Conservation (phyloP, 1,140 invertebrate genomes). For the Leptinotarsa undecemlineata region DNA sequence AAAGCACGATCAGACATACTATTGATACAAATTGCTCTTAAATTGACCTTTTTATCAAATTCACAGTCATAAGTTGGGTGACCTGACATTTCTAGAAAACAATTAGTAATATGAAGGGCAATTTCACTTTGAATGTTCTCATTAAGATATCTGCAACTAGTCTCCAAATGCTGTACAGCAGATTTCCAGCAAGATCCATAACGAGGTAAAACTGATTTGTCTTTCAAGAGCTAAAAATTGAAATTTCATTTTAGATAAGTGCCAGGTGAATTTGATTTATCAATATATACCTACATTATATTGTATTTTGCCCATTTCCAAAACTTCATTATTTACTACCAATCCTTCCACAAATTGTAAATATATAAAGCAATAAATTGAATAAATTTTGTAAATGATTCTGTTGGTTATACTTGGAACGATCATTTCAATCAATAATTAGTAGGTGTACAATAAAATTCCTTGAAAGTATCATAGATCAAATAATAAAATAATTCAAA, state of each 20-base stretch:
- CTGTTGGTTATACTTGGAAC: too few relatives aligned
- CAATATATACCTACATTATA: background rate
- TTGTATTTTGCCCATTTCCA: background rate
- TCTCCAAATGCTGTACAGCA: constrained; percentile 60
- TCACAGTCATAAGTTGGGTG: constrained; percentile 61
- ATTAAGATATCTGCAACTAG: constrained; percentile 62
- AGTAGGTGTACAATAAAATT: too few relatives aligned
- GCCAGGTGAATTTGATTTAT: background rate
- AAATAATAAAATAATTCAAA: too few relatives aligned
- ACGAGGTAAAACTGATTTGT: constrained; percentile 55
- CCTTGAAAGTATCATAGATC: too few relatives aligned
- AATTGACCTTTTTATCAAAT: constrained; percentile 49
- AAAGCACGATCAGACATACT: constrained; percentile 64
- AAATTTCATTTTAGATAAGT: background rate
- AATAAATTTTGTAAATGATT: too few relatives aligned
- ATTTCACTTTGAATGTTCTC: constrained; percentile 66
- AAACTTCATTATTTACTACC: background rate
- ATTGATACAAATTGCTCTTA: constrained; percentile 60
- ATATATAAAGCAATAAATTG: too few relatives aligned
- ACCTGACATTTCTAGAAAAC: constrained; percentile 68
- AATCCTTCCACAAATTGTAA: background rate
- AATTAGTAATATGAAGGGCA: constrained; percentile 67
- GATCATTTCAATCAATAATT: too few relatives aligned
- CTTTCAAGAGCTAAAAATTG: constrained; percentile 48
- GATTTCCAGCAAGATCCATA: constrained; percentile 68